Evolutionary conservation across 30 jellyfish, hydroid and myxozoan genomes (phyloP).

Genomic region (Clytia hemisphaerica): DNA sequence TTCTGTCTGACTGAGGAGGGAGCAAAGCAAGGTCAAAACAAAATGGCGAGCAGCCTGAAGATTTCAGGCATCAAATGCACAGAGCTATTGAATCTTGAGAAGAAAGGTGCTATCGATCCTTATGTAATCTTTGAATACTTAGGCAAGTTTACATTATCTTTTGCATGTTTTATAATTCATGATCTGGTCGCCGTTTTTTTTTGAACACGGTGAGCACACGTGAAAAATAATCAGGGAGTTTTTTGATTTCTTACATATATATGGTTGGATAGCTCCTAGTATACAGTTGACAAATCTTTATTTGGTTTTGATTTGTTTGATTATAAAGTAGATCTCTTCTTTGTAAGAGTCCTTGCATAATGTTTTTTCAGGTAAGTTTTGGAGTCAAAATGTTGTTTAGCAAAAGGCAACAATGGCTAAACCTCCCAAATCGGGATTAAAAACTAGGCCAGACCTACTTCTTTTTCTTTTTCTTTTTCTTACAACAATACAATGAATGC

Average conservation of each 20-base stretch:
- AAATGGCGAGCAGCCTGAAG: constrained; percentile 33
- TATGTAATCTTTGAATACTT: constrained; percentile 72
- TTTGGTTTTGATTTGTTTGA: no score
- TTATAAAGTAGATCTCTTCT: no score
- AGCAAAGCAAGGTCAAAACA: neutral
- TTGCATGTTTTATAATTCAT: neutral
- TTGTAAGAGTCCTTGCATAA: no score
- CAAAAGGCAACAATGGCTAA: no score
- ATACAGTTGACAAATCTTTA: no score
- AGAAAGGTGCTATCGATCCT: constrained; percentile 90
- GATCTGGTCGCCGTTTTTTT: neutral
- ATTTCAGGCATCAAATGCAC: constrained; percentile 73
- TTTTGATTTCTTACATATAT: neutral
- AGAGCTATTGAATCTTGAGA: constrained; percentile 72
- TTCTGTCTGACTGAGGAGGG: neutral
- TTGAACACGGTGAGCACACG: neutral
- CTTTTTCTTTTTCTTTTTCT: no score
- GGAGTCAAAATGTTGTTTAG: no score
- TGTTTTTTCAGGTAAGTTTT: no score
- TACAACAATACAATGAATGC: no score
- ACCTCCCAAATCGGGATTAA: no score
- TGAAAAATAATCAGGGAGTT: neutral
- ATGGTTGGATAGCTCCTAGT: neutral
- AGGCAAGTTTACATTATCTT: constrained; percentile 37
- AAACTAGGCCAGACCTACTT: no score